Percentiles rank a stretch among this genome's conserved stretches.
Evolutionary conservation across 53 echinoderm and acorn worm species (phyloP).

Genomic region (Hippasteria phrygiana): DNA sequence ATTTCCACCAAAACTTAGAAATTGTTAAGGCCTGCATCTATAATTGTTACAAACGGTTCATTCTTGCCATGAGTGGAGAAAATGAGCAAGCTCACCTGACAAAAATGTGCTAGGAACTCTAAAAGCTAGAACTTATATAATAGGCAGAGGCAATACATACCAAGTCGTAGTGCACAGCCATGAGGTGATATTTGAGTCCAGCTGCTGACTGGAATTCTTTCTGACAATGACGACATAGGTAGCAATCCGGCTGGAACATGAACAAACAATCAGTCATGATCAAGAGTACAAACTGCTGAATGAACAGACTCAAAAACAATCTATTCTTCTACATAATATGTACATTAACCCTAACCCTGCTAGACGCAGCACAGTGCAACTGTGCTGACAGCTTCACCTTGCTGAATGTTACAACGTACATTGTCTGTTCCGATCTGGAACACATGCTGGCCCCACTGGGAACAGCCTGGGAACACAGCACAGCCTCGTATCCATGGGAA

Average conservation of each 20-base stretch:
- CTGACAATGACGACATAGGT: constrained; percentile 29
- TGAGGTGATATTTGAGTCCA: constrained; percentile 36
- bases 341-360: no score
- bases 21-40: not conserved
- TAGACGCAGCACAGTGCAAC: no score
- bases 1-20: not conserved
- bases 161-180: not conserved
- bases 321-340: not conserved
- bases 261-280: not conserved
- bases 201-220: constrained; percentile 19
- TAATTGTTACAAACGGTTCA: not conserved
- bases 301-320: not conserved
- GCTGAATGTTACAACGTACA: not conserved
- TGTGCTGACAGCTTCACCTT: no score
- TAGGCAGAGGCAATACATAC: not conserved
- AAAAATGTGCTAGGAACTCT: not conserved
- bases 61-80: not conserved
- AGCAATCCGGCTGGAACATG: not conserved
- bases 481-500: no score
- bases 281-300: not conserved
- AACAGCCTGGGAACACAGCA: no score
- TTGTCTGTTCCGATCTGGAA: not conserved
- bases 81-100: not conserved
- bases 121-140: not conserved
- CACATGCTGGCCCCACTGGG: not conserved